These are phyloP conservation scores for Zosterops hypoxanthus DNA, from an alignment of 2,113 vertebrate genomes.

Conservation along the genomic window DNA sequence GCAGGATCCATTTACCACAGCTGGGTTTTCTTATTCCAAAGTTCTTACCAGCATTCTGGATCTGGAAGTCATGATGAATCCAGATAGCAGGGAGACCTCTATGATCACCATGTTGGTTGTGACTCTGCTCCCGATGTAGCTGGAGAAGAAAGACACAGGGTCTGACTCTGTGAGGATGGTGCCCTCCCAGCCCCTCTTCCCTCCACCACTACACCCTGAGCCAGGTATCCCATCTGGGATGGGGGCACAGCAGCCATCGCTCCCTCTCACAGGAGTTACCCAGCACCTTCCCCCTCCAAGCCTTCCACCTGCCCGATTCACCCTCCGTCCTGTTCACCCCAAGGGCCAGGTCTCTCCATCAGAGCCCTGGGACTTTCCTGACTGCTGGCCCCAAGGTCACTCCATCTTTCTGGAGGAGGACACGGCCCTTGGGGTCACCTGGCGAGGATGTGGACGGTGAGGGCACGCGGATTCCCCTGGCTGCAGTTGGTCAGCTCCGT, in stretches of 20 bases:
- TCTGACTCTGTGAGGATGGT: background rate
- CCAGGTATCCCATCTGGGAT: background rate
- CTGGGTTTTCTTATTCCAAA: background rate
- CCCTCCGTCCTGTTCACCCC: background rate
- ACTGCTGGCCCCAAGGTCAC: background rate
- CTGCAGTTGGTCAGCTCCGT: slow-evolving; percentile 39
- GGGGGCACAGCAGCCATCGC: accelerated
- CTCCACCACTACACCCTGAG: background rate
- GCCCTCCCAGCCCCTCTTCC: background rate
- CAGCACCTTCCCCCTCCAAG: background rate
- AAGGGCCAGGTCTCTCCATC: accelerated
- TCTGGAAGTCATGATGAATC: slow-evolving; percentile 8
- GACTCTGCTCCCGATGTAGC: slow-evolving; percentile 59
- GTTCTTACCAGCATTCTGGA: slow-evolving; percentile 49
- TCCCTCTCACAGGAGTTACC: background rate
- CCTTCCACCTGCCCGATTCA: background rate
- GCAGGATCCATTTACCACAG: background rate
- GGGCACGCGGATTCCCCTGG: accelerated
- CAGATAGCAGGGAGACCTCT: slow-evolving; percentile 65
- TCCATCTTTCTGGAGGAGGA: background rate
- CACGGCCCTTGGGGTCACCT: slow-evolving; percentile 2
- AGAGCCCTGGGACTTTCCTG: background rate
- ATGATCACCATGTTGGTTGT: slow-evolving; percentile 72
- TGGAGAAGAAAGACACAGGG: background rate
- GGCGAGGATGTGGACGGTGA: background rate